phyloP scores from a whole-genome alignment of 1,140 invertebrate genomes.

The Euura lappo region DNA sequence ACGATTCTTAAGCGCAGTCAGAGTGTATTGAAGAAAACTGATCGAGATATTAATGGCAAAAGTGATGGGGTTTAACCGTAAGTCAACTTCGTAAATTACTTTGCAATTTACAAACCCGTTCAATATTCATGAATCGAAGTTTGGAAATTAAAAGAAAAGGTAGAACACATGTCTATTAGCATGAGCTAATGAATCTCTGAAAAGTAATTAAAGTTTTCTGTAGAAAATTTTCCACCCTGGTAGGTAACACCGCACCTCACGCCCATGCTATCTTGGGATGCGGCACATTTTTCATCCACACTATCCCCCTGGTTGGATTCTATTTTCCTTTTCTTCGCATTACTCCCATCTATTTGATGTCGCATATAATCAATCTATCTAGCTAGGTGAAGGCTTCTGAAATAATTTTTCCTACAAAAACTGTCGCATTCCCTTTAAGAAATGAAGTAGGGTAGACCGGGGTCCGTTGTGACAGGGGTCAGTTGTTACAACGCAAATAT shows the following conservation, averaged over 20 bases:
- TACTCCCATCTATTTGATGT: conserved; percentile 5
- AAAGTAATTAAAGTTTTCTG: conserved; percentile 54
- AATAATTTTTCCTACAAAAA: no score
- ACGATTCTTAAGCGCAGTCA: no score
- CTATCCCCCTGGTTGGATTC: conserved; percentile 16
- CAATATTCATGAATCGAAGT: conserved; percentile 46
- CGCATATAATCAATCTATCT: no score
- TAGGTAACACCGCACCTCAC: conserved; percentile 12
- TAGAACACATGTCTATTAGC: conserved; percentile 50
- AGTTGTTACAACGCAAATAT: no score
- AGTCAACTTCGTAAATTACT: not conserved
- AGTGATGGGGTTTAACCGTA: not conserved
- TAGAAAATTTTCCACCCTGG: conserved; percentile 35
- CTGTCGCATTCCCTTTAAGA: no score
- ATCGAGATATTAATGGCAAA: no score
- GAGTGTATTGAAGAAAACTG: no score
- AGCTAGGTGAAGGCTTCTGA: no score
- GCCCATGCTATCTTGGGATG: conserved; percentile 22
- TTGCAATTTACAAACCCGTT: conserved; percentile 20
- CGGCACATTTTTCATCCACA: conserved; percentile 45
- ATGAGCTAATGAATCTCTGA: conserved; percentile 52
- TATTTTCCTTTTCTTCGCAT: not conserved
- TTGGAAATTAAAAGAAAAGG: conserved; percentile 38
- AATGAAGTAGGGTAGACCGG: no score
- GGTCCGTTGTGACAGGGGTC: no score